A percentile compares a stretch with the other conserved stretches of the same genome.
These are phyloP conservation scores for Tylochromis polylepis DNA, from an alignment of 2,113 vertebrate species.

Conservation along the genomic window DNA sequence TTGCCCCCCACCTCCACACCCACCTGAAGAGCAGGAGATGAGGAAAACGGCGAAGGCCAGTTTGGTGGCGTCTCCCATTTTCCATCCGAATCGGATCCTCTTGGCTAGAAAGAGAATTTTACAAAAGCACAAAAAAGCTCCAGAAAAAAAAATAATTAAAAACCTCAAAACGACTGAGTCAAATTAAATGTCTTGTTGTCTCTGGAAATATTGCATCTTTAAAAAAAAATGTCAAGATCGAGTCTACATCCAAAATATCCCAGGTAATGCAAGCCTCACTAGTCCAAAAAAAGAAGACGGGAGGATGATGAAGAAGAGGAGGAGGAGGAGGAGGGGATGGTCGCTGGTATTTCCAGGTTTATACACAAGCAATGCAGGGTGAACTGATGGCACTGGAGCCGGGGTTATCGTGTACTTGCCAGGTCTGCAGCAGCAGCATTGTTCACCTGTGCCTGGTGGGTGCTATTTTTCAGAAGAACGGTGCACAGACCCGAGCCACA, in stretches of 20 bases:
- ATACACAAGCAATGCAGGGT: conserved; percentile 26
- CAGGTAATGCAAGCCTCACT: conserved; percentile 20
- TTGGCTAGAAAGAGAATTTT: conserved; percentile 8
- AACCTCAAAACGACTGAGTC: background rate
- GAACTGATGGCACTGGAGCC: conserved; percentile 33
- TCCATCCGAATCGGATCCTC: conserved; percentile 72
- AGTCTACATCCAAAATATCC: conserved; percentile 45
- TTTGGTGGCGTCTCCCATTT: conserved; percentile 98
- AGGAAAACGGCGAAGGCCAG: conserved; percentile 97
- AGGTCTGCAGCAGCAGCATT: conserved; percentile 47
- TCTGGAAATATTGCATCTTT: conserved; percentile 38
- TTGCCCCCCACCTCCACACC: conserved; percentile 57
- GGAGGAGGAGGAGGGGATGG: conserved; percentile 4
- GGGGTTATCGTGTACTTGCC: background rate
- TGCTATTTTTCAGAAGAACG: background rate
- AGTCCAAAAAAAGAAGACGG: background rate
- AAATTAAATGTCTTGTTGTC: conserved; percentile 41
- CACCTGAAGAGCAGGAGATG: conserved; percentile 98
- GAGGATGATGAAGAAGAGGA: background rate
- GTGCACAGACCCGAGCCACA: conserved; percentile 31
- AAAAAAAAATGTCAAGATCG: background rate
- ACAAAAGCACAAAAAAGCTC: background rate
- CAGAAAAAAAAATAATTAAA: background rate
- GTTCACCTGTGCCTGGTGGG: background rate
- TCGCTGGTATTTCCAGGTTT: conserved; percentile 51